These are phyloP conservation scores for Phalacrocorax brasilianus DNA, from an alignment of 2,113 vertebrate genomes.

Conservation along the genomic window DNA sequence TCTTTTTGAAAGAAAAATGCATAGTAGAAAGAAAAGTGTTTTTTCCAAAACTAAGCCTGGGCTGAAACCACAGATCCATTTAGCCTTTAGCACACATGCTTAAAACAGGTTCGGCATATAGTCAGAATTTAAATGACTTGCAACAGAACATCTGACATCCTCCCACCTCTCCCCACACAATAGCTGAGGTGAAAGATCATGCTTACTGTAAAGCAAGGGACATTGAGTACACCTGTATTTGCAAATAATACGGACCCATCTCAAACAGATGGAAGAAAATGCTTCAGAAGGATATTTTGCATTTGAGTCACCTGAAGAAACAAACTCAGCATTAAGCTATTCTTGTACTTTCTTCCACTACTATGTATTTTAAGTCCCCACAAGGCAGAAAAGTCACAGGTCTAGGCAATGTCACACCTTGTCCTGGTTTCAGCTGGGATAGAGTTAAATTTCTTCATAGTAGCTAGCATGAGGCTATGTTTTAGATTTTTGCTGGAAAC, in stretches of 20 bases:
- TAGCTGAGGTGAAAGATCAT: background rate
- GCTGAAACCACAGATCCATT: background rate
- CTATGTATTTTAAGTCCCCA: background rate
- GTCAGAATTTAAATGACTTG: background rate
- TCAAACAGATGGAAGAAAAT: background rate
- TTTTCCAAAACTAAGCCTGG: background rate
- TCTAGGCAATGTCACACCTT: background rate
- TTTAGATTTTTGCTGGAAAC: no score
- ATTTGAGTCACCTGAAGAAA: background rate
- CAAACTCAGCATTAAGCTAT: background rate
- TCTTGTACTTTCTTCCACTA: background rate
- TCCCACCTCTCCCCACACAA: accelerated
- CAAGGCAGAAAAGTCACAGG: background rate
- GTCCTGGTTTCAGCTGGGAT: no score
- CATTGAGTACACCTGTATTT: background rate
- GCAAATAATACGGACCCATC: background rate
- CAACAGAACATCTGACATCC: background rate
- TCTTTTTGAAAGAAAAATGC: background rate
- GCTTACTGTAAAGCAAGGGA: background rate
- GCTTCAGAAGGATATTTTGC: background rate
- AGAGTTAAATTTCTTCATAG: no score
- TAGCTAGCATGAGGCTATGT: no score
- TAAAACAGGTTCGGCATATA: background rate
- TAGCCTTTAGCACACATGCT: background rate
- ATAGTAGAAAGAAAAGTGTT: background rate